These are phyloP conservation scores for Noctua janthina DNA, from an alignment of 2,888 invertebrate genomes.

Conservation along the genomic window DNA sequence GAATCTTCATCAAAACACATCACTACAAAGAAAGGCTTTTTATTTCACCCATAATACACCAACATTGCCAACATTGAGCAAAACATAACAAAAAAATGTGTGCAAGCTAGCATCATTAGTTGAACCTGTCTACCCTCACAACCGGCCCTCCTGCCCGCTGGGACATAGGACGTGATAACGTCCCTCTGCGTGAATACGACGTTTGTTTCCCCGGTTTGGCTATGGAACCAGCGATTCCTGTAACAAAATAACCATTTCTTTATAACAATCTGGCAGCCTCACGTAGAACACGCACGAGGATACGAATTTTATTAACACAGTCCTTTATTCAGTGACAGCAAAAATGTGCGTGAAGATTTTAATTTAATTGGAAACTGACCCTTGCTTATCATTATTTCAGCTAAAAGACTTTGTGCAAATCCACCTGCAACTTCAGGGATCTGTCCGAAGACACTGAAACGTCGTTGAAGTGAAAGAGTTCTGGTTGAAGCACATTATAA, in stretches of 20 bases:
- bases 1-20: neutral
- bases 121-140: constrained; percentile 75
- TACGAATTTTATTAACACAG: neutral
- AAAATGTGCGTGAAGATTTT: neutral
- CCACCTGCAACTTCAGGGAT: neutral
- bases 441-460: neutral
- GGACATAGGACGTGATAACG: constrained; percentile 78
- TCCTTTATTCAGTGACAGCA: neutral
- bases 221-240: constrained; percentile 42
- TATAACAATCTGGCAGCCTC: neutral
- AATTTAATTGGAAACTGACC: neutral
- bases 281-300: no score
- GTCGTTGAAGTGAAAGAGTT: neutral
- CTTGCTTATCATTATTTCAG: neutral
- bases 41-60: constrained; percentile 11
- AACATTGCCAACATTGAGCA: constrained; percentile 29
- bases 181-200: constrained; percentile 72
- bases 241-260: neutral
- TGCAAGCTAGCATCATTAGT: constrained; percentile 76
- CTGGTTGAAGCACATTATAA: neutral
- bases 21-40: constrained; percentile 14
- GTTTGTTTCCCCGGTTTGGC: constrained; percentile 65
- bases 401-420: neutral
- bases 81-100: constrained; percentile 70
- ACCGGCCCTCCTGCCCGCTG: constrained; percentile 71